Evolutionary conservation across 2,888 invertebrate species (phyloP), one percentile per base, ranked within the genome.

Genomic region (Eretmocerus hayati): DNA sequence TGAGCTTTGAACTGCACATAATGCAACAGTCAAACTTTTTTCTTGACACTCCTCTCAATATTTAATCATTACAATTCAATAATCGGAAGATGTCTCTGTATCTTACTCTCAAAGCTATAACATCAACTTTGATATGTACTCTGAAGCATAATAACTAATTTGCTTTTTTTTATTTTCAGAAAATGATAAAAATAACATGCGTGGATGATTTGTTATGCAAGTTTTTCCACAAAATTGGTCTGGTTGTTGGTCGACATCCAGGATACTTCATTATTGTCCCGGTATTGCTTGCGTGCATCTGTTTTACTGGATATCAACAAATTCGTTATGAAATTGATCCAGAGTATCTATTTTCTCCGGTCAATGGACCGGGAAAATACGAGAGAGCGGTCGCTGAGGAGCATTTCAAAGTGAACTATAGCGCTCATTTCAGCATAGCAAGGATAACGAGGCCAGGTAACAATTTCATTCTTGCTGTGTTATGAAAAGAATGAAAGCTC

Each of bases 271-370:
- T 92, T 57, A 83, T 92, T 61, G 78, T 92, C 47, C 92, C 92
- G n/a, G 72, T 91, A 31, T 79, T 92, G 41, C 73, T 92, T 46
- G 83, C 89, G 1, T 72, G 85, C 48, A 78, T 92, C 44, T 87
- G 89, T 72, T 81, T 88, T 71, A 92, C 92, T 20, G 92, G 92
- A 43, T 89, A 87, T 72, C 92, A 92, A 73, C 79, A 81, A 68
- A 79, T 92, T 50, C 76, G 84, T 67, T 91, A 90, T 74, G 89
- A 91, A 75, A 91, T 91, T 74, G 92, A 92, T 72, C 92, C 92
- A 1, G 92, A 92, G 70, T 93, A 92, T 73, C 77, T 93, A 16
- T 93, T 92, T 75, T 90, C 90, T 31, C 93, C 93, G 0, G 78
- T 89, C 56, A 85, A 87, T 62, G 92, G 92, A 1, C 86, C 85